A percentile compares a stretch with the other conserved stretches of the same genome.
These are phyloP conservation scores for Cryptomyrus ogoouensis DNA, from an alignment of 2,113 vertebrate species.

Conservation along the genomic window DNA sequence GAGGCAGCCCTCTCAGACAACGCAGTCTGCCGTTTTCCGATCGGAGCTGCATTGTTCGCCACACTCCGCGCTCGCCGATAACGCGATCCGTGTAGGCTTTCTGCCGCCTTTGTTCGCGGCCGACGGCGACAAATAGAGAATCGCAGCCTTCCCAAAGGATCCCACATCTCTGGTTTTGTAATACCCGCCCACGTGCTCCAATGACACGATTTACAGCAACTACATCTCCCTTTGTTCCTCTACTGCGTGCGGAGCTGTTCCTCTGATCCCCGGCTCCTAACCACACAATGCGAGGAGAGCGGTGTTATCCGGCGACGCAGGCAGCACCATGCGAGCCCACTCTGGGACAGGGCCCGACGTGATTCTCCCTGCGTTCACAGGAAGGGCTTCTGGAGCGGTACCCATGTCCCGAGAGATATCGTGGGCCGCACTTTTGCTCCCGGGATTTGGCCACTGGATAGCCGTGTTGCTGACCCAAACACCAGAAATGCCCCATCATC, in stretches of 20 bases:
- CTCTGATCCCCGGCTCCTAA: not conserved
- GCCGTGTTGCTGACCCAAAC: not conserved
- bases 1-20: not conserved
- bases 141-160: not conserved
- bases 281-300: not conserved
- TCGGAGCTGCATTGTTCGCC: not conserved
- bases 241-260: not conserved
- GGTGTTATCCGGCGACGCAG: not conserved
- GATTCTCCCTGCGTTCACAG: not conserved
- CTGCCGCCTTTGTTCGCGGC: not conserved
- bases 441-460: not conserved
- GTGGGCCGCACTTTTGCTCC: not conserved
- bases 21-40: not conserved
- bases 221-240: conserved; percentile 5
- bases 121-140: conserved; percentile 14
- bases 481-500: not conserved
- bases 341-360: not conserved
- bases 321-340: not conserved
- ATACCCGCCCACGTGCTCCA: conserved; percentile 22
- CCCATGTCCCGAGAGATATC: not conserved
- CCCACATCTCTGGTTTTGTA: conserved; percentile 22
- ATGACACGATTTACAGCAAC: conserved; percentile 17
- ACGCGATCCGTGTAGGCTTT: conserved; percentile 22
- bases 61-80: conserved; percentile 11
- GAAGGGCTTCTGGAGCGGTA: not conserved